A percentile compares a stretch with the other conserved stretches of the same genome.
Evolutionary conservation across 2,113 vertebrate species (phyloP).

Genomic region (Corythornis madagascariensis): DNA sequence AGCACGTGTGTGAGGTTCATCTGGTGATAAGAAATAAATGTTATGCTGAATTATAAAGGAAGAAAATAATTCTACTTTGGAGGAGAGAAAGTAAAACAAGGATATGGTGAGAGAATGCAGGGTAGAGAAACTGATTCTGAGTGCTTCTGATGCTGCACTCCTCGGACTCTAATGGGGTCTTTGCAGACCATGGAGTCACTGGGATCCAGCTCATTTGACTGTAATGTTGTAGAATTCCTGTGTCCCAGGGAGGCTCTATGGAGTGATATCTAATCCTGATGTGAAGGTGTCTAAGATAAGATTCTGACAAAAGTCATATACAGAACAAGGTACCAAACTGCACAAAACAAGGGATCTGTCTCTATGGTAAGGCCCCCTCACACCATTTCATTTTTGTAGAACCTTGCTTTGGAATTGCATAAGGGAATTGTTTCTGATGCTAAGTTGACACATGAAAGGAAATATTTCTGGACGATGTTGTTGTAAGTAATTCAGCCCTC

Average conservation of each 20-base stretch:
- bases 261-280: neutral
- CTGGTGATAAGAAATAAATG: slow-evolving; percentile 34
- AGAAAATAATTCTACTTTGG: neutral
- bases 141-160: neutral
- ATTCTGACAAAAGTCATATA: neutral
- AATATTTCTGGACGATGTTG: neutral
- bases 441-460: neutral
- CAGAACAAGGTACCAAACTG: neutral
- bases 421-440: neutral
- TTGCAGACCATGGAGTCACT: neutral
- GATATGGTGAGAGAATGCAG: neutral
- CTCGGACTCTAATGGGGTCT: neutral
- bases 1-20: neutral
- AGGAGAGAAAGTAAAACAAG: neutral
- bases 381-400: neutral
- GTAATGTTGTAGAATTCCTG: neutral
- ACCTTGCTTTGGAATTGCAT: neutral
- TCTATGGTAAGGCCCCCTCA: accelerated
- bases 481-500: neutral
- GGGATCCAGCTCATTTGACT: neutral
- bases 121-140: neutral
- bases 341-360: neutral
- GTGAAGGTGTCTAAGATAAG: neutral
- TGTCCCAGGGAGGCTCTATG: neutral
- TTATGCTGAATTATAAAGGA: neutral